Conservation (phyloP, 2,113 vertebrate species). For the Oncorhynchus tshawytscha region DNA sequence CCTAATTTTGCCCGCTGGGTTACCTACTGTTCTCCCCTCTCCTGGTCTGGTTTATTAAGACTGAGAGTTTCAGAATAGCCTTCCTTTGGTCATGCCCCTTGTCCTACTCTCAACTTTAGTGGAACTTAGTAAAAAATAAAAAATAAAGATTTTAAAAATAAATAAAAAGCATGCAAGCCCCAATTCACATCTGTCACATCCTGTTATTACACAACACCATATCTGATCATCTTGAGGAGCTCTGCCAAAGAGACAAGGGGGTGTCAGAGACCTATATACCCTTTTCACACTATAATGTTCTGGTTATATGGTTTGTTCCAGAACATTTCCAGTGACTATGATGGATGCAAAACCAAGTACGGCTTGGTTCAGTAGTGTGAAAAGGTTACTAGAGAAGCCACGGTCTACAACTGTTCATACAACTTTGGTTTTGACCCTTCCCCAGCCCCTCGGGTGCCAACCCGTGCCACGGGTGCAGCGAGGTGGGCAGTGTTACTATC, state of each 20-base stretch:
- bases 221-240: neutral
- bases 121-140: neutral
- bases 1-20: no score
- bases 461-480: conserved; percentile 76
- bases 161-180: neutral
- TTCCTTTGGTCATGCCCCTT: no score
- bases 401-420: neutral
- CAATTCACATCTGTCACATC: neutral
- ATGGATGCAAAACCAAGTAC: no score
- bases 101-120: neutral
- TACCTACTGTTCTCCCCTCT: no score
- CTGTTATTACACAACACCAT: neutral
- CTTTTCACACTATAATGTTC: no score
- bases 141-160: no score
- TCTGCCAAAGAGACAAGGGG: neutral
- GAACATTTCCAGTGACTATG: no score
- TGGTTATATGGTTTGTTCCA: no score
- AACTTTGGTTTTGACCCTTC: neutral
- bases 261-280: neutral
- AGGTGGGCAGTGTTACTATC: conserved; percentile 78
- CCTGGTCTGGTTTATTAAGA: no score
- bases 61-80: no score
- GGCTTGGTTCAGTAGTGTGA: no score
- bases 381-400: no score
- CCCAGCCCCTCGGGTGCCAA: conserved; percentile 78